Evolutionary conservation across 2,113 vertebrate genomes (phyloP).

Genomic region (Silurus meridionalis): DNA sequence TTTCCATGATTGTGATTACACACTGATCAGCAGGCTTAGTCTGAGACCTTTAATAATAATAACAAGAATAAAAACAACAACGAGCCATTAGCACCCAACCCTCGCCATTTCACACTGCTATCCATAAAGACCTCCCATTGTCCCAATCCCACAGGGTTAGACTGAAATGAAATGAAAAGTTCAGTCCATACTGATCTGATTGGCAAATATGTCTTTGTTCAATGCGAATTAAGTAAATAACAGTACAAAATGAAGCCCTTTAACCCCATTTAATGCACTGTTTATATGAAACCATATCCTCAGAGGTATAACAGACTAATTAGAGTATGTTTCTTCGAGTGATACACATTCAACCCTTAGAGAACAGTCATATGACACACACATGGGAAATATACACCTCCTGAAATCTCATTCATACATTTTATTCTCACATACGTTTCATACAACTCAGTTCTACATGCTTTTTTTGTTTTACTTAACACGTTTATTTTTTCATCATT

Average conservation of each 20-base stretch:
- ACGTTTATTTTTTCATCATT: too few species aligned
- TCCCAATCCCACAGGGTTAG: background rate
- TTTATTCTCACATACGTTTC: too few species aligned
- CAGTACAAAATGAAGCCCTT: background rate
- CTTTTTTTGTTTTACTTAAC: too few species aligned
- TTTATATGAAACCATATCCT: background rate
- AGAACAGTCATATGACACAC: background rate
- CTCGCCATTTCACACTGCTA: background rate
- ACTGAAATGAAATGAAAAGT: background rate
- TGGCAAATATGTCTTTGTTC: background rate
- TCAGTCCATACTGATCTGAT: background rate
- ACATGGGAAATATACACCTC: background rate
- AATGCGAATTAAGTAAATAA: background rate
- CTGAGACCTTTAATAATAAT: slow-evolving; percentile 25
- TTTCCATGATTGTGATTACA: background rate
- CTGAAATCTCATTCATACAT: too few species aligned
- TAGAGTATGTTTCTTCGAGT: background rate
- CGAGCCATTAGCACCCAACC: background rate
- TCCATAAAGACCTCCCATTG: slow-evolving; percentile 3
- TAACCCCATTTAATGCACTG: background rate
- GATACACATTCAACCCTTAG: background rate
- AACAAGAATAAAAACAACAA: too few species aligned
- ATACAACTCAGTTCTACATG: too few species aligned
- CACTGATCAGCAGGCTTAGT: background rate
- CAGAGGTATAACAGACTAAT: background rate